Percentiles rank a stretch among this genome's conserved stretches.
phyloP scores from a whole-genome alignment of 2,888 invertebrate genomes.

The Pachycephus smyrnensis region DNA sequence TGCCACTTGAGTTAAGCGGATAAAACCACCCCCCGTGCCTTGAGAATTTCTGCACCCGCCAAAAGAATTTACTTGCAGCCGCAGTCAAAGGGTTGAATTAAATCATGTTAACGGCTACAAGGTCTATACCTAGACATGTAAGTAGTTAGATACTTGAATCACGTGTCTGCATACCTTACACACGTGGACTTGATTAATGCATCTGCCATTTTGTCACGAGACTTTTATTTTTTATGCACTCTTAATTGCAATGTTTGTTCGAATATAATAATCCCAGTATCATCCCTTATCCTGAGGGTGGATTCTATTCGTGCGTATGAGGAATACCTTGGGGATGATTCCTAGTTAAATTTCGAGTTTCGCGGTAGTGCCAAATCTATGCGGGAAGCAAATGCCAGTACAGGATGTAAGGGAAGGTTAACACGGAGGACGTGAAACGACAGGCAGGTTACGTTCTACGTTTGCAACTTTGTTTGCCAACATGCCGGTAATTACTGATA shows the following conservation, averaged over 20 bases:
- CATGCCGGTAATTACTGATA: conserved; percentile 61
- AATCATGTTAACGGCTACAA: background rate
- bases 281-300: background rate
- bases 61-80: background rate
- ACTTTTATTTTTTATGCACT: background rate
- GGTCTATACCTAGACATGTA: background rate
- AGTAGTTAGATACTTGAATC: background rate
- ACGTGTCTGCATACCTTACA: background rate
- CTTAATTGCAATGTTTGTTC: background rate
- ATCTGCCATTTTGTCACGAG: background rate
- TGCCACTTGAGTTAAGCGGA: conserved; percentile 25
- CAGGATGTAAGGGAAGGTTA: background rate
- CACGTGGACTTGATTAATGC: background rate
- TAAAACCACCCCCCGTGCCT: conserved; percentile 13
- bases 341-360: background rate
- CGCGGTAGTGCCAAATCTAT: background rate
- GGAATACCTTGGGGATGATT: background rate
- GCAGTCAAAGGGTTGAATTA: background rate
- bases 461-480: conserved; percentile 53
- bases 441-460: conserved; percentile 4
- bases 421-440: background rate
- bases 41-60: background rate
- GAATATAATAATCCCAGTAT: background rate
- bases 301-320: background rate
- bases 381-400: background rate